Conservation (phyloP, 2,797 vertebrate genomes). For the Podargus strigoides region DNA sequence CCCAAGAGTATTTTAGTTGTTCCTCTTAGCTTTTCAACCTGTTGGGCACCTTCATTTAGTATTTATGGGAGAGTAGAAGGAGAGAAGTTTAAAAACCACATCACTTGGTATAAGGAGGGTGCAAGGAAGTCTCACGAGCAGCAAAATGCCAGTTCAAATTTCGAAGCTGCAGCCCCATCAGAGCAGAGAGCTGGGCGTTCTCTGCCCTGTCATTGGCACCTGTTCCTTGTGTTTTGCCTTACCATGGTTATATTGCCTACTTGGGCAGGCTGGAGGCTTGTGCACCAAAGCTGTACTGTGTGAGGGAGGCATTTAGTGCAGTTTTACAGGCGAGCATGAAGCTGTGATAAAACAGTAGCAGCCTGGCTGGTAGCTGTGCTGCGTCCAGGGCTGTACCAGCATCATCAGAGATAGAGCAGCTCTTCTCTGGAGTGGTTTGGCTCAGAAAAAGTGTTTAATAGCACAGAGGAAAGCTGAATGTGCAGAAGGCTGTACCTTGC, state of each 20-base stretch:
- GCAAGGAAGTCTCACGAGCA: background rate
- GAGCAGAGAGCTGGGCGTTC: background rate
- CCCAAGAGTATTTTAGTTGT: background rate
- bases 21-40: background rate
- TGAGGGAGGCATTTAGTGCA: background rate
- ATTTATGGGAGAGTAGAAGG: background rate
- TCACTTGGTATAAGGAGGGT: background rate
- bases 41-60: background rate
- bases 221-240: background rate
- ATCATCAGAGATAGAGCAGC: background rate
- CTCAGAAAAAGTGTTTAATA: background rate
- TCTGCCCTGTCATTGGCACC: background rate
- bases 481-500: background rate
- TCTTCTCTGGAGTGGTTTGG: background rate
- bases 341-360: background rate
- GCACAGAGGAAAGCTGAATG: background rate
- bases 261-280: background rate
- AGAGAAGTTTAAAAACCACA: background rate
- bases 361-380: background rate
- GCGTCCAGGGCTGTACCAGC: background rate
- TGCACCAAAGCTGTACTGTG: background rate
- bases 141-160: background rate
- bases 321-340: background rate
- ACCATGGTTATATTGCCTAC: background rate
- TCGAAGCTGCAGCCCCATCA: background rate